phyloP scores from a whole-genome alignment of 2,797 vertebrate genomes.

The Sebastes vulpes region DNA sequence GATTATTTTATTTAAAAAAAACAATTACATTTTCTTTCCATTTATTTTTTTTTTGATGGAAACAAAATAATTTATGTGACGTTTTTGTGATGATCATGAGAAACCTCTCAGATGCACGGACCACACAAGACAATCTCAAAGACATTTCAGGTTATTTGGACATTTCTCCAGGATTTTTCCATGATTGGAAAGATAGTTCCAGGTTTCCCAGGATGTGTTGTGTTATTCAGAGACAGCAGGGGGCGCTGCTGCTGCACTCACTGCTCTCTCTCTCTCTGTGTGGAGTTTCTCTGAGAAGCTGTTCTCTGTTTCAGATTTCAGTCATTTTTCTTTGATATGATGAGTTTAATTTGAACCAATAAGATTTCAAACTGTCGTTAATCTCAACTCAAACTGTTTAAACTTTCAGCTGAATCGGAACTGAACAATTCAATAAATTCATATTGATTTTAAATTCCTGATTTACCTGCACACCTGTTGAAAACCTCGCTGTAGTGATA shows the following conservation, averaged over 20 bases:
- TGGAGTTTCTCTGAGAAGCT: not conserved
- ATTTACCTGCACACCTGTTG: not conserved
- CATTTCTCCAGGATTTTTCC: not conserved
- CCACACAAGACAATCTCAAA: not conserved
- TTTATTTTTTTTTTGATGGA: not conserved
- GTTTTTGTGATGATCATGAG: not conserved
- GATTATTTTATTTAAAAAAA: not conserved
- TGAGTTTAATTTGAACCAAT: not conserved
- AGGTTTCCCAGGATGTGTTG: not conserved
- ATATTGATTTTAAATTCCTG: not conserved
- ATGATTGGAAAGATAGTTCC: not conserved
- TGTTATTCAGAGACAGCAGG: conserved; percentile 20
- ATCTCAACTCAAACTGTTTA: not conserved
- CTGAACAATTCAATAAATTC: not conserved
- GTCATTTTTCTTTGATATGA: not conserved
- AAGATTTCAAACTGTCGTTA: not conserved
- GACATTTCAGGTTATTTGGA: not conserved
- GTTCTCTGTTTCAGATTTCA: not conserved
- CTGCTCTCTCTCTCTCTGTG: not conserved
- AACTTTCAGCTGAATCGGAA: not conserved
- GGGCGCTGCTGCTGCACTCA: conserved; percentile 32
- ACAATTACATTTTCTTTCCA: not conserved
- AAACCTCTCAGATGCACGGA: not conserved
- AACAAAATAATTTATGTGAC: not conserved
- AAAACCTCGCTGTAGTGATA: not conserved